Evolutionary conservation across 2,888 invertebrate genomes (phyloP), one percentile per base, ranked within the genome.

Genomic region (Andrena bucephala): DNA sequence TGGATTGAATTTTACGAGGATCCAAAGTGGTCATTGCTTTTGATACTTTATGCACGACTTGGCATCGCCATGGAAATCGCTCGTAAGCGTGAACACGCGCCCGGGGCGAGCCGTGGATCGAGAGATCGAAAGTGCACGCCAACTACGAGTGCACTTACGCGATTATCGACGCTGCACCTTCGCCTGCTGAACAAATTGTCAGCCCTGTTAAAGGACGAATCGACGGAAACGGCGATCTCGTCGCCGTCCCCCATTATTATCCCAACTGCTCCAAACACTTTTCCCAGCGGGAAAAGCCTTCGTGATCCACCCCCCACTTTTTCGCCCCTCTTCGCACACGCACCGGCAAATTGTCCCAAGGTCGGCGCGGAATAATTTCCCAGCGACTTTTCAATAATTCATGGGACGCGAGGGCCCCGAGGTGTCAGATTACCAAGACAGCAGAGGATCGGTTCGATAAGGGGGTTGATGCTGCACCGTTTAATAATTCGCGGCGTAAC

Each of bases 141-240:
- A 52, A 5, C 62, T 66, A 52, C 66, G 62, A 77, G 66, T 72
- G 65, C 73, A 75, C 65, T 78, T 71, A 67, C 60, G 65, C 71
- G 50, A 62, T 77, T 70, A 59, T 27, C 67, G 48, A 2, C n/a
- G 52, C 31, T 27, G 62, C 71, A 42, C 57, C 27, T 54, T 68
- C 42, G 42, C 62, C 57, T 71, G 78, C 62, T 79, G 80, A 79
- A 84, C 77, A 85, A 90, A 90, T 90, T 85, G 88, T 87, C 85
- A 81, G 76, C 77, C 86, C 86, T 86, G 88, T 90, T 88, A 85
- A 80, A 67, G 75, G 69, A 29, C 62, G 82, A 86, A 85, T 87
- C 87, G 85, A 86, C 88, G 82, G 83, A 74, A 86, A 74, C 81
- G 73, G 66, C 78, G 75, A 81, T 84, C 83, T 68, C 81, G 75